phyloP scores from a whole-genome alignment of 1,140 invertebrate species.

The Tigriopus japonicus region DNA sequence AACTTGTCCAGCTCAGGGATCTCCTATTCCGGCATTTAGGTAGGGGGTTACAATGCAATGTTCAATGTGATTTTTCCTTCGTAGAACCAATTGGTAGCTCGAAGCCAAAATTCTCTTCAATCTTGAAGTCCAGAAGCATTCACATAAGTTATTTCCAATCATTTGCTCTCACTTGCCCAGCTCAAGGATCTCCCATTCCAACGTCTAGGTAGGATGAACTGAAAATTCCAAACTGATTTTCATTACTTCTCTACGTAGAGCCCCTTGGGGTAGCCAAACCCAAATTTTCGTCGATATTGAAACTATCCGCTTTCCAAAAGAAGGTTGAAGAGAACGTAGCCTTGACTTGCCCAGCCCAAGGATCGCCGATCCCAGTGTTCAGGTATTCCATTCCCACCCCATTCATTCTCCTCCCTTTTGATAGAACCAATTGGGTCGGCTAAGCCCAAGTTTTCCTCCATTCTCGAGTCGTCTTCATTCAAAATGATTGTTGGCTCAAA shows the following conservation, averaged over 20 bases:
- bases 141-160: slow-evolving; percentile 11
- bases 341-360: slow-evolving; percentile 14
- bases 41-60: slow-evolving; percentile 20
- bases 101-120: slow-evolving; percentile 11
- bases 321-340: background rate
- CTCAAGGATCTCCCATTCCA: slow-evolving; percentile 16
- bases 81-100: slow-evolving; percentile 15
- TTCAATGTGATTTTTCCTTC: background rate
- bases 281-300: no score
- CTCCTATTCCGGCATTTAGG: slow-evolving; percentile 47
- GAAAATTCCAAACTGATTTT: background rate
- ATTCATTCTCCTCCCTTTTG: background rate
- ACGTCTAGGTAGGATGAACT: background rate
- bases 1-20: slow-evolving; percentile 42
- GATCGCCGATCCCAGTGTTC: slow-evolving; percentile 1
- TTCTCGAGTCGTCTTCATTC: slow-evolving; percentile 4
- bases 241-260: no score
- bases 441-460: slow-evolving; percentile 14
- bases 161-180: slow-evolving; percentile 16
- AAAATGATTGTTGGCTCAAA: background rate
- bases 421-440: slow-evolving; percentile 15
- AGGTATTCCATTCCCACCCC: background rate
- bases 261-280: no score
- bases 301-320: no score
- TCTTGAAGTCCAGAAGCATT: background rate